Conservation (phyloP, 2,797 vertebrate species). For the Stomatorhinus walkeri region DNA sequence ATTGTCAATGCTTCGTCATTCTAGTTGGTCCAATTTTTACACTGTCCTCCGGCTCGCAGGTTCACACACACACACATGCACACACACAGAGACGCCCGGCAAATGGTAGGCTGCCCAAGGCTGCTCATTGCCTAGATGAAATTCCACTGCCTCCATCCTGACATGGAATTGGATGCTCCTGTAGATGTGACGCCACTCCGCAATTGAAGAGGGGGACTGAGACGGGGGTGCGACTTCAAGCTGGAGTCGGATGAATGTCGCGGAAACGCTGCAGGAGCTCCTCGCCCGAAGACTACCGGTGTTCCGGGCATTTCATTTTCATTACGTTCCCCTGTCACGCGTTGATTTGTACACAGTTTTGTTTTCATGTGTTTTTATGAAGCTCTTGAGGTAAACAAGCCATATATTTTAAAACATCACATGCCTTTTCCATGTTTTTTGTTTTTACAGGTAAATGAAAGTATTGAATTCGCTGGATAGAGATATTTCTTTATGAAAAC, state of each 20-base stretch:
- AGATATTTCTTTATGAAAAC: too few species aligned
- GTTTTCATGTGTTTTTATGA: too few species aligned
- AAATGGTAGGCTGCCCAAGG: not conserved
- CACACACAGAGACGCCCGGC: not conserved
- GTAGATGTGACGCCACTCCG: not conserved
- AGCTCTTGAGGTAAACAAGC: too few species aligned
- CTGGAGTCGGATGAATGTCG: not conserved
- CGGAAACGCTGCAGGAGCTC: not conserved
- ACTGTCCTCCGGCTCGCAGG: not conserved
- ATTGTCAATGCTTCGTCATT: not conserved
- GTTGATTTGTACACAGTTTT: too few species aligned
- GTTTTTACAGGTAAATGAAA: too few species aligned
- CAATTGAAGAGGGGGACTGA: not conserved
- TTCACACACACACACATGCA: not conserved
- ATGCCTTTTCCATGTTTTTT: too few species aligned
- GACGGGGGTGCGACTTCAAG: not conserved
- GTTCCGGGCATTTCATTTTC: too few species aligned
- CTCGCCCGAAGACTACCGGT: not conserved
- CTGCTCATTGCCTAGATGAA: not conserved
- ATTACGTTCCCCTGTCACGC: too few species aligned
- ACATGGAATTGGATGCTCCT: not conserved
- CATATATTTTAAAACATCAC: too few species aligned
- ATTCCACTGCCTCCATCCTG: not conserved
- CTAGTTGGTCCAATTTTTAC: not conserved
- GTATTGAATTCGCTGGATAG: too few species aligned